A percentile compares a stretch with the other conserved stretches of the same genome.
These are phyloP conservation scores for Eptatretus atami DNA, from an alignment of 2,797 vertebrate species.

Conservation along the genomic window DNA sequence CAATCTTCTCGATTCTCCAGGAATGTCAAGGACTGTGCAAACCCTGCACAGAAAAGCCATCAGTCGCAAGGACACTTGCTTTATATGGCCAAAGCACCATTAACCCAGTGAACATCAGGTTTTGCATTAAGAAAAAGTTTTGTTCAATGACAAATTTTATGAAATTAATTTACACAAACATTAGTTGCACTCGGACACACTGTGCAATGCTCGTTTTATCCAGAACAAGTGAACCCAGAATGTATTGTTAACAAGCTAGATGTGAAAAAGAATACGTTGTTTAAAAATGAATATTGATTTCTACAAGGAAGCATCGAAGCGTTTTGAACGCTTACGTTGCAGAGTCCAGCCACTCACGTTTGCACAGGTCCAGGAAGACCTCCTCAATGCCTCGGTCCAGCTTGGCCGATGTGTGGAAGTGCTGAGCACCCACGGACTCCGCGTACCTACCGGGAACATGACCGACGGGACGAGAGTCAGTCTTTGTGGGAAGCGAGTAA, in stretches of 20 bases:
- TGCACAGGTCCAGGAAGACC: slow-evolving; percentile 86
- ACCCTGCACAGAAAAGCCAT: too few species aligned
- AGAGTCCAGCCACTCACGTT: slow-evolving; percentile 29
- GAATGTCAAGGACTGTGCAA: too few species aligned
- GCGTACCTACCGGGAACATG: slow-evolving; percentile 27
- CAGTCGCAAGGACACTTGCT: too few species aligned
- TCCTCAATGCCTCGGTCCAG: slow-evolving; percentile 96
- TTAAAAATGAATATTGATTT: neutral
- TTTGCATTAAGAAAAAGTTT: too few species aligned
- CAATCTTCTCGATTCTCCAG: too few species aligned
- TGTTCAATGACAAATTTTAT: too few species aligned
- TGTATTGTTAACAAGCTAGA: neutral
- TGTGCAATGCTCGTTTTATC: too few species aligned
- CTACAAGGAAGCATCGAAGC: neutral
- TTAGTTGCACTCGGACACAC: too few species aligned
- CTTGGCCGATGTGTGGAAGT: slow-evolving; percentile 91
- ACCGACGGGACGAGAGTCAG: neutral
- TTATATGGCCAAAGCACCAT: too few species aligned
- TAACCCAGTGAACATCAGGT: too few species aligned
- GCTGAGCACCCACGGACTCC: slow-evolving; percentile 79
- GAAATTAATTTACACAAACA: too few species aligned
- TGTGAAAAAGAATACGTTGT: neutral
- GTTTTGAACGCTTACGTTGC: neutral
- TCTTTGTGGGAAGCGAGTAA: neutral
- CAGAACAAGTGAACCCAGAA: too few species aligned